These are phyloP conservation scores for Proteles cristata DNA, from an alignment of 2,113 vertebrate species.

Conservation along the genomic window DNA sequence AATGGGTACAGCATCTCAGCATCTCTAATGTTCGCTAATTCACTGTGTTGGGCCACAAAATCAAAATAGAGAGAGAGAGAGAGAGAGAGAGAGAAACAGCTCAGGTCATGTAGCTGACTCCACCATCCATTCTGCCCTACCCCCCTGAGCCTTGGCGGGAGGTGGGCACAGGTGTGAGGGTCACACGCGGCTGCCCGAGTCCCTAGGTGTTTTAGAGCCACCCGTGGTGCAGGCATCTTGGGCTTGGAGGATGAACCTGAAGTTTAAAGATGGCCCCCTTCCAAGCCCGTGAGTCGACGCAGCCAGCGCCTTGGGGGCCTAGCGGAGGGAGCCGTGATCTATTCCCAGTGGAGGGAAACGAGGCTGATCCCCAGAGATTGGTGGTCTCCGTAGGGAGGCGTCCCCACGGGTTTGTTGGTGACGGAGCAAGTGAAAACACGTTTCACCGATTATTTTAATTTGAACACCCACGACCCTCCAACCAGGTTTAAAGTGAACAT, in stretches of 20 bases:
- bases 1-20: not conserved
- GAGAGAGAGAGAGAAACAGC: not conserved
- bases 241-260: not conserved
- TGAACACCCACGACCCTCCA: not conserved
- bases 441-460: not conserved
- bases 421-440: not conserved
- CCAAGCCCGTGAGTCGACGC: not conserved
- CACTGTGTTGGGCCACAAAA: not conserved
- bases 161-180: not conserved
- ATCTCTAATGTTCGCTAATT: not conserved
- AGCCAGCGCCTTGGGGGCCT: not conserved
- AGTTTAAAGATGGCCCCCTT: not conserved
- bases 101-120: not conserved
- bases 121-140: not conserved
- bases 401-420: not conserved
- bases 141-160: not conserved
- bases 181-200: not conserved
- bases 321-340: not conserved
- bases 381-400: not conserved
- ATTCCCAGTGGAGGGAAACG: not conserved
- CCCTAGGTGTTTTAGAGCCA: not conserved
- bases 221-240: fast-evolving
- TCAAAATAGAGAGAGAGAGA: not conserved
- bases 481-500: not conserved
- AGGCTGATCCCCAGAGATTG: not conserved